Evolutionary conservation across 2,888 invertebrate species (phyloP).

Genomic region (Nesidiocoris tenuis): DNA sequence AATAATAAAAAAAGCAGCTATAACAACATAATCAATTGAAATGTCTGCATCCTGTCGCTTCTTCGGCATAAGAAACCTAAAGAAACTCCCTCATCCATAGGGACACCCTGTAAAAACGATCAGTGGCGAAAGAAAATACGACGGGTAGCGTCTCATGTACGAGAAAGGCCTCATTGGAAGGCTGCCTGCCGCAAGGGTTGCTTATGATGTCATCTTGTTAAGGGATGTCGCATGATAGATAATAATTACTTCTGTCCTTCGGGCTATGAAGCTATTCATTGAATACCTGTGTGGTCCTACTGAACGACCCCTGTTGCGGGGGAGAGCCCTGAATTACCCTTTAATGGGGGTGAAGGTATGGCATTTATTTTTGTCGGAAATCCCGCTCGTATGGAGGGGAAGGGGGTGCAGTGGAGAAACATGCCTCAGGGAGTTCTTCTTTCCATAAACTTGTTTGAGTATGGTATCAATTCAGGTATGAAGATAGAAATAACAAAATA

Average conservation of each 20-base stretch:
- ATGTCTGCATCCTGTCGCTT: not conserved
- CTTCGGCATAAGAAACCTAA: not conserved
- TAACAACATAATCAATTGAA: too few species aligned
- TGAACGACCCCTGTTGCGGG: conserved; percentile 18
- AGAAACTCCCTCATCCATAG: not conserved
- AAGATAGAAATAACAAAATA: not conserved
- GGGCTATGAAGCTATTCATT: conserved; percentile 21
- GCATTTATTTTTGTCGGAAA: not conserved
- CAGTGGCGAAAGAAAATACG: not conserved
- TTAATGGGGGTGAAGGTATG: conserved; percentile 8
- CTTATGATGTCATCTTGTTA: not conserved
- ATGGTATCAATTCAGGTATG: too few species aligned
- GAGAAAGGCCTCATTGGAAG: not conserved
- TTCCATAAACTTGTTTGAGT: too few species aligned
- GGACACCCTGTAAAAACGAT: not conserved
- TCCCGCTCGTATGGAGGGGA: not conserved
- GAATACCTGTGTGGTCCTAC: conserved; percentile 32
- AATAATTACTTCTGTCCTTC: conserved; percentile 6
- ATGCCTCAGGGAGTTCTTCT: not conserved
- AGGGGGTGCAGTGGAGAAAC: not conserved
- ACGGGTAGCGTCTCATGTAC: too few species aligned
- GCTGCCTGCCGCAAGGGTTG: not conserved
- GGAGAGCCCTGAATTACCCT: conserved; percentile 29
- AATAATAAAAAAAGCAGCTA: too few species aligned
- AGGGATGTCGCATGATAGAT: conserved; percentile 21